Evolutionary conservation across 2,888 invertebrate genomes (phyloP), one percentile per base, ranked within the genome.

Genomic region (Folsomia candida): DNA sequence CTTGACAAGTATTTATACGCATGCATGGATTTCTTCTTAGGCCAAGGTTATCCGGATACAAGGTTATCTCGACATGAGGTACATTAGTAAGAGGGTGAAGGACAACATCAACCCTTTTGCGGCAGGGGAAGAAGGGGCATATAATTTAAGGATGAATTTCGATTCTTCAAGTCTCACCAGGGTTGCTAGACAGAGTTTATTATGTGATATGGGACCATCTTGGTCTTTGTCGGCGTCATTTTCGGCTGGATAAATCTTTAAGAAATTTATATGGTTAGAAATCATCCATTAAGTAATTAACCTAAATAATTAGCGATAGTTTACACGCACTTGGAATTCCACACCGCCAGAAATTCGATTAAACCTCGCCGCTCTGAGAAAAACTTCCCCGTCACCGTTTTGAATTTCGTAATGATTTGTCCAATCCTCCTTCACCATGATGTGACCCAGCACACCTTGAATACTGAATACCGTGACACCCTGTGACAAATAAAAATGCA

Each of bases 261-360:
- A 11, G 26, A n/a, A n/a, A n/a, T n/a, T n/a, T n/a, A 58, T 20
- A 20, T 58, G 20, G n/a, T 58, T 58, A 6, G 24, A 20, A 14
- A 24, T n/a, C 28, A 61, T 3, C 24, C 27, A 61, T 18, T 61
- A n/a, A 27, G 26, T 2, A 28, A 11, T 51, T n/a, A 51, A 18
- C 3, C n/a, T 27, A 51, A 4, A 11, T 61, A 27, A 61, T 24
- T 9, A 37, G 22, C 24, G n/a, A 57, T n/a, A n/a, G n/a, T n/a
- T n/a, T n/a, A n/a, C n/a, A n/a, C n/a, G n/a, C n/a, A 75, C 75
- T 68, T 76, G 76, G 29, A 74, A 76, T 29, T 76, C 76, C n/a
- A 74, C 69, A 11, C 76, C 76, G 18, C 76, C 76, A 20, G 72
- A 71, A 2, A 76, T 57, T 14, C 74, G 60, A 58, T 76, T 74